Percentiles rank a stretch among this genome's conserved stretches.
Evolutionary conservation across 2,113 vertebrate genomes (phyloP).

Genomic region (Phasianus colchicus): DNA sequence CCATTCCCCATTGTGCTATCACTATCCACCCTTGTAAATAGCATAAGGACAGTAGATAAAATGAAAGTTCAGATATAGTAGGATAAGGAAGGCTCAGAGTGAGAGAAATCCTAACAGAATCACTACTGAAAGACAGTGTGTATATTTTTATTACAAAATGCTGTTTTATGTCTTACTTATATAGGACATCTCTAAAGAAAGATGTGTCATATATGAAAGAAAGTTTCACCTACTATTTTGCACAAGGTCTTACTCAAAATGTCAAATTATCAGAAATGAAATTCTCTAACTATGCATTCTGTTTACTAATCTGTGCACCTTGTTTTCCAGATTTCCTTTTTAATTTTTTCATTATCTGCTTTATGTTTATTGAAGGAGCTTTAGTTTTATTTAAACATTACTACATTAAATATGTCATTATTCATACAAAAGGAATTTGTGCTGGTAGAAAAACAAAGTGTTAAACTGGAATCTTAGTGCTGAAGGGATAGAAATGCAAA

Average conservation of each 20-base stretch:
- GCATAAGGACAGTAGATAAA: not conserved
- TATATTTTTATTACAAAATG: not conserved
- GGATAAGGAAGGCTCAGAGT: not conserved
- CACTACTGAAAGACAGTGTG: not conserved
- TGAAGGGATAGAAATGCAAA: not conserved
- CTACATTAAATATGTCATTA: not conserved
- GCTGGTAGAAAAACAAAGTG: not conserved
- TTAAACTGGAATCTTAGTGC: not conserved
- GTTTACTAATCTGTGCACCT: not conserved
- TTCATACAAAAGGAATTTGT: not conserved
- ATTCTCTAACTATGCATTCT: not conserved
- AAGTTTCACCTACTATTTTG: not conserved
- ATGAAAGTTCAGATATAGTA: not conserved
- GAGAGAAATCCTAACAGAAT: not conserved
- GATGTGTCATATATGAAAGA: rapidly evolving
- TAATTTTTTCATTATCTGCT: not conserved
- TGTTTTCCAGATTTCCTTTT: not conserved
- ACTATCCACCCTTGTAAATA: too few species aligned
- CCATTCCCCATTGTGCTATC: too few species aligned
- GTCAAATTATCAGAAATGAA: not conserved
- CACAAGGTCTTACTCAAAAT: not conserved
- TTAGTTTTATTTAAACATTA: not conserved
- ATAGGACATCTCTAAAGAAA: not conserved
- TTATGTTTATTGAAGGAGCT: not conserved
- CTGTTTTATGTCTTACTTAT: not conserved